These are phyloP conservation scores for Syngnathus typhle DNA, from an alignment of 2,113 vertebrate species.

Conservation along the genomic window DNA sequence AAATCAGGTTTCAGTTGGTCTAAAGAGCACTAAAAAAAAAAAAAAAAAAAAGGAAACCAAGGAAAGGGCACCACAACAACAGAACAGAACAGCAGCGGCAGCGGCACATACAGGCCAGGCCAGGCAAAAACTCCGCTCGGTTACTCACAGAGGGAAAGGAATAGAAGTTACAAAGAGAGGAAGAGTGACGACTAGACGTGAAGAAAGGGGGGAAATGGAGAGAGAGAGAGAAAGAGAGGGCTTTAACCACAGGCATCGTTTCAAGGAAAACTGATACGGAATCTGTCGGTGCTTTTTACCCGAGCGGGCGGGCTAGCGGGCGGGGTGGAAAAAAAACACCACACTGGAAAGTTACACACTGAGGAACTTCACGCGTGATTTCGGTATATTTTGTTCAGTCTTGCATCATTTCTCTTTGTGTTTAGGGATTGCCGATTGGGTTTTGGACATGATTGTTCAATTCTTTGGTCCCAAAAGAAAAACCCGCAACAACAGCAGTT, in stretches of 20 bases:
- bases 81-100: slow-evolving; percentile 11
- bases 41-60: slow-evolving; percentile 14
- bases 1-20: not conserved
- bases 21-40: slow-evolving; percentile 54
- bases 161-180: slow-evolving; percentile 93
- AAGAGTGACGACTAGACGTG: slow-evolving; percentile 89
- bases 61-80: slow-evolving; percentile 30
- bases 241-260: slow-evolving; percentile 56
- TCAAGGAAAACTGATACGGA: not conserved
- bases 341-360: not conserved
- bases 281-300: not conserved
- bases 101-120: slow-evolving; percentile 71
- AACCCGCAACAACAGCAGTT: not conserved
- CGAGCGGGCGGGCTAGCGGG: not conserved
- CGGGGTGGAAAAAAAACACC: not conserved
- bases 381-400: not conserved
- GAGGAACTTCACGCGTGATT: not conserved
- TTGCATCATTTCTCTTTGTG: not conserved
- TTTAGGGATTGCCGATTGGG: not conserved
- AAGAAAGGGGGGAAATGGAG: slow-evolving; percentile 74
- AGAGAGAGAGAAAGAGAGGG: slow-evolving; percentile 81
- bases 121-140: slow-evolving; percentile 59
- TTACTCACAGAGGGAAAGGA: slow-evolving; percentile 96
- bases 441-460: not conserved
- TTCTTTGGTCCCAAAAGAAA: not conserved